Conservation (phyloP, 2,888 invertebrate genomes). For the Rhingia rostrata region DNA sequence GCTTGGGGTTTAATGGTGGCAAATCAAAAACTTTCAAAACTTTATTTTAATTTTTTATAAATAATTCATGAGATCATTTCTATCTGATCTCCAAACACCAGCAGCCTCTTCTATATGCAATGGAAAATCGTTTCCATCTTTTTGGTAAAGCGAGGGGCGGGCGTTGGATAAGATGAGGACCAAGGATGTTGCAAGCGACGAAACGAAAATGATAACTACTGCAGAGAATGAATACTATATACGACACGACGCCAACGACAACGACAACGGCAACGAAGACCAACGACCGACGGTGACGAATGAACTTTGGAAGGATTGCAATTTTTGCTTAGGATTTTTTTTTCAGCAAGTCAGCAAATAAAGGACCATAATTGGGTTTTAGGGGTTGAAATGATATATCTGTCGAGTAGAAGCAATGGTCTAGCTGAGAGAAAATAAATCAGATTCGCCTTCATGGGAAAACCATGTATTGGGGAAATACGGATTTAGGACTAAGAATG, state of each 20-base stretch:
- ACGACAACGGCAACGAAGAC: background rate
- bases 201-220: slow-evolving; percentile 3
- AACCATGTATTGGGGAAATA: slow-evolving; percentile 43
- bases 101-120: background rate
- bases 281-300: background rate
- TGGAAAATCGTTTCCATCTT: slow-evolving; percentile 40
- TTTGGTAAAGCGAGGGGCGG: background rate
- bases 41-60: slow-evolving; percentile 72
- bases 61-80: slow-evolving; percentile 66
- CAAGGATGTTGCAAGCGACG: background rate
- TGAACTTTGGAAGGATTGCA: slow-evolving; percentile 33
- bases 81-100: slow-evolving; percentile 19
- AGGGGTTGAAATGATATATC: slow-evolving; percentile 48
- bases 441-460: slow-evolving; percentile 16
- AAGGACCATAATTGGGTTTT: slow-evolving; percentile 58
- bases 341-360: slow-evolving; percentile 50
- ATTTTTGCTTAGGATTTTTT: slow-evolving; percentile 33
- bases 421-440: slow-evolving; percentile 39
- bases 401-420: background rate
- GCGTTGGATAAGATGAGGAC: background rate
- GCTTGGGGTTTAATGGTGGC: slow-evolving; percentile 59
- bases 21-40: slow-evolving; percentile 70
- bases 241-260: background rate
- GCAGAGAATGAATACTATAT: background rate
- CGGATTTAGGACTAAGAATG: slow-evolving; percentile 6